phyloP scores from a whole-genome alignment of 2,113 vertebrate genomes.

The Oryzias woworae region DNA sequence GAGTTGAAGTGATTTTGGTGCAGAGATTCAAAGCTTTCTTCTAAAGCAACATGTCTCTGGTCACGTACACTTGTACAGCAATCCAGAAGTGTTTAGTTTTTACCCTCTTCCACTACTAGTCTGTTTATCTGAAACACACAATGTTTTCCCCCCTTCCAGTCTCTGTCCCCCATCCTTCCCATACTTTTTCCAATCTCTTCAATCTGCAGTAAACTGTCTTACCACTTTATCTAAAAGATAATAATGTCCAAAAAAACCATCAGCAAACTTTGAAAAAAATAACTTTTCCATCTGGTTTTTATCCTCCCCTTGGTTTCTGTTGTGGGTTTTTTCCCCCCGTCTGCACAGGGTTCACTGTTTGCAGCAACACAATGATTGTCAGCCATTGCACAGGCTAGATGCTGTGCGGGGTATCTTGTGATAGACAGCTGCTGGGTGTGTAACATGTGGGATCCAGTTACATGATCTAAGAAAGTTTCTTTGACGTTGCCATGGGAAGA shows the following conservation, averaged over 20 bases:
- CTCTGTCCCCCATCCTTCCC: conserved; percentile 52
- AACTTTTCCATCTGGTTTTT: conserved; percentile 23
- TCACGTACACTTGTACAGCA: conserved; percentile 73
- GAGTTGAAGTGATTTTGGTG: conserved; percentile 2
- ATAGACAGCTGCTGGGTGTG: conserved; percentile 45
- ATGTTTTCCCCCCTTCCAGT: conserved; percentile 52
- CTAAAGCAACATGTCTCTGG: conserved; percentile 55
- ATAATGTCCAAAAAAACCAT: conserved; percentile 29
- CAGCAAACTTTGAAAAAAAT: conserved; percentile 32
- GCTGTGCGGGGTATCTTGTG: conserved; percentile 48
- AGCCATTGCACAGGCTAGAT: conserved; percentile 40
- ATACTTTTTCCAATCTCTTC: conserved; percentile 57
- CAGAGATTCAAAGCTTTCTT: conserved; percentile 38
- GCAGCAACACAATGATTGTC: conserved; percentile 32
- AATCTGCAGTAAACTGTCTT: conserved; percentile 72
- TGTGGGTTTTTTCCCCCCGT: neutral
- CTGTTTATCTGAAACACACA: conserved; percentile 78
- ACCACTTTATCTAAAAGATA: conserved; percentile 66
- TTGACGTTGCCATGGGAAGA: conserved; percentile 53
- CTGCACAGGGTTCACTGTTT: conserved; percentile 13
- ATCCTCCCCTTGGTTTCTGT: neutral
- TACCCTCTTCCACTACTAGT: conserved; percentile 52
- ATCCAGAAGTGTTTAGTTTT: conserved; percentile 65
- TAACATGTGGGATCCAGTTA: conserved; percentile 74
- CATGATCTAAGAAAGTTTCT: conserved; percentile 63